A percentile compares a stretch with the other conserved stretches of the same genome.
These are phyloP conservation scores for Phrixothrix hirtus DNA, from an alignment of 2,888 invertebrate species.

Conservation along the genomic window DNA sequence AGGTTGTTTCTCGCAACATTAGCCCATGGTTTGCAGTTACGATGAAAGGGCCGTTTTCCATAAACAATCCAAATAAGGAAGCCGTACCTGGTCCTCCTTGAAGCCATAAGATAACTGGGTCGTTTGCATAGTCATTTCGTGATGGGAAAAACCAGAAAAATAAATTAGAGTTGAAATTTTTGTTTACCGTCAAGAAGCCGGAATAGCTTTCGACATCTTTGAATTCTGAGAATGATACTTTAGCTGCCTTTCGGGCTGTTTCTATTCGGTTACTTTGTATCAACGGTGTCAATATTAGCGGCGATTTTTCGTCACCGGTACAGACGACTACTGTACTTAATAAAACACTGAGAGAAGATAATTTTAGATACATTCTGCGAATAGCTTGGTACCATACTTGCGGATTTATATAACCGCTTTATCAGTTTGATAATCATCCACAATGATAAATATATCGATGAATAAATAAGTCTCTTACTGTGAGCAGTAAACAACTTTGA, in stretches of 20 bases:
- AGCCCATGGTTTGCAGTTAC: conserved; percentile 52
- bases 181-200: conserved; percentile 83
- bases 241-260: conserved; percentile 61
- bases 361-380: too few species aligned
- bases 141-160: conserved; percentile 94
- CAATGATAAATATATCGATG: too few species aligned
- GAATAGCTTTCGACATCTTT: conserved; percentile 69
- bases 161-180: conserved; percentile 74
- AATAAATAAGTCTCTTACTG: too few species aligned
- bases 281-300: conserved; percentile 75
- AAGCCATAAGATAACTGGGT: conserved; percentile 80
- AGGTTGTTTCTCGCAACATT: conserved; percentile 70
- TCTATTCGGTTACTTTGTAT: conserved; percentile 71
- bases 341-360: too few species aligned
- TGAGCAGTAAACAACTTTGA: too few species aligned
- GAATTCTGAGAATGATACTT: conserved; percentile 63
- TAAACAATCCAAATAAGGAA: conserved; percentile 77
- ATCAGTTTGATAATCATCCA: too few species aligned
- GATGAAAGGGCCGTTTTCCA: conserved; percentile 79
- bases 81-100: conserved; percentile 85
- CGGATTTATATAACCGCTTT: too few species aligned
- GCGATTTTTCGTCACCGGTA: conserved; percentile 48
- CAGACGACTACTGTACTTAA: too few species aligned
- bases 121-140: conserved; percentile 55
- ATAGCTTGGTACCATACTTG: too few species aligned